Conservation (phyloP, 2,113 vertebrate genomes). For the Colossoma macropomum region DNA sequence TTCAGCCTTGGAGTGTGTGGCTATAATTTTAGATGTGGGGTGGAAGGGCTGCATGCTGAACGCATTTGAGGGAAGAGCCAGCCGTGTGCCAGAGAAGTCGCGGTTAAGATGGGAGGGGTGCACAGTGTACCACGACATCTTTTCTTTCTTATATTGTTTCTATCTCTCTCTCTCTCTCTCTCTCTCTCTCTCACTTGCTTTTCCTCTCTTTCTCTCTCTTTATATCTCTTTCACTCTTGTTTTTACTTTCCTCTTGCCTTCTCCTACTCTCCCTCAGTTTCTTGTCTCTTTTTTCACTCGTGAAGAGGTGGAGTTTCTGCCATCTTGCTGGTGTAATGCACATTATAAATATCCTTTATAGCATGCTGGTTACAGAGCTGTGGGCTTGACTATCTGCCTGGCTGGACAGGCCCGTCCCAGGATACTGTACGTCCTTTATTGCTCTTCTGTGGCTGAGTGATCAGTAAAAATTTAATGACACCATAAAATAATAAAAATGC, state of each 20-base stretch:
- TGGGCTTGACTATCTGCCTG: slow-evolving; percentile 78
- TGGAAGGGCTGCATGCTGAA: slow-evolving; percentile 79
- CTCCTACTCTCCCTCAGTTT: slow-evolving; percentile 5
- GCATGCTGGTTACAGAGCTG: slow-evolving; percentile 80
- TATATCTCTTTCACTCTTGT: not conserved
- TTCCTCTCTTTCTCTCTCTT: slow-evolving; percentile 23
- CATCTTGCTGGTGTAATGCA: slow-evolving; percentile 57
- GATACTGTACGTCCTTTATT: slow-evolving; percentile 91
- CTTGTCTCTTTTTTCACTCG: slow-evolving; percentile 5
- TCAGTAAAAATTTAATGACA: slow-evolving; percentile 99
- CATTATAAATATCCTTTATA: slow-evolving; percentile 86
- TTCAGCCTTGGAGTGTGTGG: slow-evolving; percentile 67
- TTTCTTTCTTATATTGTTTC: slow-evolving; percentile 76
- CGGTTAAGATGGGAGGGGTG: slow-evolving; percentile 80
- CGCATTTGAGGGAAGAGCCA: slow-evolving; percentile 82
- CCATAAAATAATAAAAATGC: slow-evolving; percentile 99
- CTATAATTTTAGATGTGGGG: slow-evolving; percentile 83
- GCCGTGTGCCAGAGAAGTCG: slow-evolving; percentile 75
- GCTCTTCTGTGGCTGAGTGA: slow-evolving; percentile 94
- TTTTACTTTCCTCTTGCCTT: slow-evolving; percentile 13
- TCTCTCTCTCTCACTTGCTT: slow-evolving; percentile 49
- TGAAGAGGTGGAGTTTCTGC: slow-evolving; percentile 33
- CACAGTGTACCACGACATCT: slow-evolving; percentile 76
- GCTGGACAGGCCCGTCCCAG: slow-evolving; percentile 82
- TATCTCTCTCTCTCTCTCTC: slow-evolving; percentile 45